Evolutionary conservation across 2,888 invertebrate genomes (phyloP).

Genomic region (Polylopha cassiicola): DNA sequence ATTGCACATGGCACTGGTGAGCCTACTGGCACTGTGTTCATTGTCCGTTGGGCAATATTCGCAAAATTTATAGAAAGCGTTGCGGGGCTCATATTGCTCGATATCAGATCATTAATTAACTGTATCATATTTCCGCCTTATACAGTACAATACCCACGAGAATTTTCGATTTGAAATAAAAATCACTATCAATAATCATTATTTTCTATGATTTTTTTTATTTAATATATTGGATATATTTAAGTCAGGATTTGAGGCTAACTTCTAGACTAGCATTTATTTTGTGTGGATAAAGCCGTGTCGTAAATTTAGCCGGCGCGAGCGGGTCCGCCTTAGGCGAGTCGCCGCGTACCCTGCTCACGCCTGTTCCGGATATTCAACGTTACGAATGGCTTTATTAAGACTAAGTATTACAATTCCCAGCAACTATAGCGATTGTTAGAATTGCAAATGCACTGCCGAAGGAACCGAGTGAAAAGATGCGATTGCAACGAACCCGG

Average conservation of each 20-base stretch:
- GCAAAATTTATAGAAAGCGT: constrained; percentile 54
- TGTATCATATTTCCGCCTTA: constrained; percentile 49
- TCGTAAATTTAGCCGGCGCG: constrained; percentile 48
- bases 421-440: constrained; percentile 62
- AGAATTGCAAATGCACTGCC: constrained; percentile 66
- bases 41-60: constrained; percentile 53
- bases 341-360: constrained; percentile 42
- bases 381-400: constrained; percentile 73
- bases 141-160: constrained; percentile 49
- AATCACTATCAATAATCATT: constrained; percentile 52
- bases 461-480: constrained; percentile 63
- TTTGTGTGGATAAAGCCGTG: constrained; percentile 43
- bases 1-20: constrained; percentile 40
- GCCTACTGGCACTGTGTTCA: constrained; percentile 44
- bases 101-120: constrained; percentile 66
- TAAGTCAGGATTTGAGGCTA: too few species aligned
- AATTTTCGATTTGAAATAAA: constrained; percentile 46
- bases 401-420: constrained; percentile 72
- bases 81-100: constrained; percentile 50
- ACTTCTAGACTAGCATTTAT: constrained; percentile 13
- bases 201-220: constrained; percentile 26
- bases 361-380: constrained; percentile 64
- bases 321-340: constrained; percentile 46
- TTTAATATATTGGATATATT: too few species aligned
- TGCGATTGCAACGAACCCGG: constrained; percentile 57